Base-by-base conservation (phyloP, 1,140 invertebrate species). In the Triops cancriformis region DNA sequence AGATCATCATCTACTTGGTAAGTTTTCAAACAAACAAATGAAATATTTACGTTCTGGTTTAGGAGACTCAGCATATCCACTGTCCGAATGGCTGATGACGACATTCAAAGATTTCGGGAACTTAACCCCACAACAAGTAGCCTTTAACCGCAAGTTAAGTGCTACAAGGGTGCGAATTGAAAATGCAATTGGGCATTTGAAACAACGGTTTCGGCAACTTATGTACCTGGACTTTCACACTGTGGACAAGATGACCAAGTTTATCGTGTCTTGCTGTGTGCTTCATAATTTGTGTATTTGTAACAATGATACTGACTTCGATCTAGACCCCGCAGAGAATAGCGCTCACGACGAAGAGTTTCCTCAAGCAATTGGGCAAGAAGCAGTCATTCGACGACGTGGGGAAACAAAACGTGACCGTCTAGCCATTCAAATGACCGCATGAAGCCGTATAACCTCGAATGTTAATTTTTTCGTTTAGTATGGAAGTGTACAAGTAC, bases 31-130 rank as follows among this genome's bases (percentile, higher is more conserved):
- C 1, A 45, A 45, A 18, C 43, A 45, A 45, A 11, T 45, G 43
- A 45, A 45, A 45, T 45, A 45, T 45, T 45, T 45, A 45, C 43
- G 43, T 45, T 45, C 43, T 45, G 18, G 43, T 45, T 45, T 45
- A 45, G 84, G 81, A 31, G 84, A 85, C 82, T 76, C 74, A 28
- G 18, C n/a, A n/a, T n/a, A n/a, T n/a, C n/a, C n/a, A n/a, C n/a
- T n/a, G n/a, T n/a, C n/a, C n/a, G n/a, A n/a, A n/a, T n/a, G n/a
- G n/a, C n/a, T n/a, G n/a, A n/a, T n/a, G n/a, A n/a, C n/a, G n/a
- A n/a, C n/a, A n/a, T n/a, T n/a, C n/a, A n/a, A n/a, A n/a, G n/a
- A n/a, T n/a, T n/a, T n/a, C n/a, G n/a, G n/a, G n/a, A n/a, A 45
- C 43, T 45, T 45, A 18, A 45, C 43, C 43, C 43, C 43, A 11